phyloP scores from a whole-genome alignment of 1,140 invertebrate species.

The Rhyacophila brunnea region DNA sequence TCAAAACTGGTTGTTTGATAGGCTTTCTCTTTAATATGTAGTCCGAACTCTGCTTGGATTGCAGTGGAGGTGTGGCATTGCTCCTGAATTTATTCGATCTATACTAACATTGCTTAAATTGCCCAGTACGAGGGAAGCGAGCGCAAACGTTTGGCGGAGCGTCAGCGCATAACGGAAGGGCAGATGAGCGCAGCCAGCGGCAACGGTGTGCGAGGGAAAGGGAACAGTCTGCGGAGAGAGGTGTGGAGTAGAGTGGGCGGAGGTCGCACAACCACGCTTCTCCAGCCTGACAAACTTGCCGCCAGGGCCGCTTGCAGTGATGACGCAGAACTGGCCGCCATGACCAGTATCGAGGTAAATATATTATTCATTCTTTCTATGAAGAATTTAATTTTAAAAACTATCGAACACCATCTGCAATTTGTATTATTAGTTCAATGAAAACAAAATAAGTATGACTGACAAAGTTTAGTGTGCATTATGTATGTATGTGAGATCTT shows the following conservation, averaged over 20 bases:
- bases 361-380: constrained; percentile 9
- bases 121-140: constrained; percentile 76
- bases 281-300: constrained; percentile 42
- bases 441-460: too few species aligned
- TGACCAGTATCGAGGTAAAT: constrained; percentile 72
- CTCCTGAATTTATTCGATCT: too few species aligned
- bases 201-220: constrained; percentile 40
- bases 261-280: constrained; percentile 63
- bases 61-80: too few species aligned
- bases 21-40: too few species aligned
- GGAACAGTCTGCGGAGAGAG: constrained; percentile 64
- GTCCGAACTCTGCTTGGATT: too few species aligned
- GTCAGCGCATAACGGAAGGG: constrained; percentile 47
- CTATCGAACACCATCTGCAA: too few species aligned
- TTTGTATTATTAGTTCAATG: too few species aligned
- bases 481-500: too few species aligned
- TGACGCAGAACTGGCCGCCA: constrained; percentile 65
- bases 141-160: constrained; percentile 67
- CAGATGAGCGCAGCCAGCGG: constrained; percentile 54
- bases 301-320: constrained; percentile 51
- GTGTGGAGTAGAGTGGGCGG: constrained; percentile 82
- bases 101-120: too few species aligned
- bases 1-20: too few species aligned
- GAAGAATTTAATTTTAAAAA: background rate
- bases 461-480: too few species aligned